Evolutionary conservation across 2,797 vertebrate species (phyloP), one percentile per base, ranked within the genome.

Genomic region (Mustela erminea): DNA sequence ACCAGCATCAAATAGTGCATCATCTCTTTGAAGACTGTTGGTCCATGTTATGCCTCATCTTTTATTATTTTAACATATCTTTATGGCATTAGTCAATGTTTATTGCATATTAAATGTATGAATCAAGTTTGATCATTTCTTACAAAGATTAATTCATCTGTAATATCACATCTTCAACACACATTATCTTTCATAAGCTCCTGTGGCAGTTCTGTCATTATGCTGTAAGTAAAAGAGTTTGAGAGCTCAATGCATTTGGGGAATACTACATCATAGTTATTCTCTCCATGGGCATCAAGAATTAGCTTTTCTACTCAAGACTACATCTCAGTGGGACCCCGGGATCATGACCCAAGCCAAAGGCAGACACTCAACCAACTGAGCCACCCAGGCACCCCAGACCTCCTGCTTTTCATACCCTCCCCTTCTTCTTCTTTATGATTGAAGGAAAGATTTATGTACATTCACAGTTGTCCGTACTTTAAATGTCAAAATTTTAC

Each of bases 111-210:
- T 81, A 92, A 97, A 85, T 93, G 82, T 72, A 92, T 78, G 75
- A 96, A 87, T 97, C 90, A 96, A 95, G n/a, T 78, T 97, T 98
- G 96, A 97, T 98, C 95, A 97, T 96, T 98, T 97, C 68, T 82
- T 96, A 89, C 60, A 88, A 75, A 12, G 46, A 87, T 75, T 83
- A 85, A 90, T 87, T 95, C 93, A 95, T 95, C 54, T 84, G 75
- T 49, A 58, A 81, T 62, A 60, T 85, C 93, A 92, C 77, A 58
- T 93, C 91, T 92, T 93, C 54, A 75, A 81, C 7, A 68, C 7
- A 64, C 14, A 41, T 89, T 77, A 41, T 25, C 84, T 87, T 93
- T 64, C 77, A 43, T 66, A 95, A 90, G 77, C 49, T 74, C 32
- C 41, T 52, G 21, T 10, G 84, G 35, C 84, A 74, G 74, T 46